Evolutionary conservation across 2,888 invertebrate species (phyloP), one percentile per base, ranked within the genome.

Genomic region (Orthosia cruda): DNA sequence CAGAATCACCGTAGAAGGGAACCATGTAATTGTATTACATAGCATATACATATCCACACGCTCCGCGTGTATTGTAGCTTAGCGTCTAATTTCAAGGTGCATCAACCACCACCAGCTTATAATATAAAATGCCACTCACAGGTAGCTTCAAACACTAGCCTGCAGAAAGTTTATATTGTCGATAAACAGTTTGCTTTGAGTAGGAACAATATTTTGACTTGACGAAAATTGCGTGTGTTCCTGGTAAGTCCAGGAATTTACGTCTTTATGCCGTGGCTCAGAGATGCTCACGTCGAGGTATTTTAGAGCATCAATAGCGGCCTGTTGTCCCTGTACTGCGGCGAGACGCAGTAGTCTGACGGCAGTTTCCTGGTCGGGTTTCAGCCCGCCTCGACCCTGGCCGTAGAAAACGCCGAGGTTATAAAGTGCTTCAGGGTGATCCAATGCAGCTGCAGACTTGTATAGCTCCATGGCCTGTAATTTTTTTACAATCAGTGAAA

Each of bases 331-430:
- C 81, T 96, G 96, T 11, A 97, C 97, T 4, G 98, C 97, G 57
- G 97, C 97, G 50, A 95, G 91, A 59, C 97, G 97, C 58, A 97
- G 93, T 62, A 97, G 90, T 20, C 97, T 93, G 3, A 94, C 93
- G 2, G 97, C 98, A 23, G 92, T 96, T n/a, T 92, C 90, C 11
- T 92, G 89, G 88, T 97, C 96, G 18, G 94, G 91, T 11, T 93
- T 85, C 2, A 98, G 92, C 0, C 97, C 97, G 18, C 97, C 98
- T 80, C 97, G 93, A 0, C 98, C 98, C 89, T 97, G 97, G 3
- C 97, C 97, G 90, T 98, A 97, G 88, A 97, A 97, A 64, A 98
- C 96, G 4, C 97, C 98, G 68, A 98, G 95, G 90, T 98, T 98
- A 90, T 98, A 98, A 87, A 97, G 96, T 0, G 98, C 98, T 79